Base-by-base conservation (phyloP, 2,113 vertebrate species). In the Melanerpes formicivorus region DNA sequence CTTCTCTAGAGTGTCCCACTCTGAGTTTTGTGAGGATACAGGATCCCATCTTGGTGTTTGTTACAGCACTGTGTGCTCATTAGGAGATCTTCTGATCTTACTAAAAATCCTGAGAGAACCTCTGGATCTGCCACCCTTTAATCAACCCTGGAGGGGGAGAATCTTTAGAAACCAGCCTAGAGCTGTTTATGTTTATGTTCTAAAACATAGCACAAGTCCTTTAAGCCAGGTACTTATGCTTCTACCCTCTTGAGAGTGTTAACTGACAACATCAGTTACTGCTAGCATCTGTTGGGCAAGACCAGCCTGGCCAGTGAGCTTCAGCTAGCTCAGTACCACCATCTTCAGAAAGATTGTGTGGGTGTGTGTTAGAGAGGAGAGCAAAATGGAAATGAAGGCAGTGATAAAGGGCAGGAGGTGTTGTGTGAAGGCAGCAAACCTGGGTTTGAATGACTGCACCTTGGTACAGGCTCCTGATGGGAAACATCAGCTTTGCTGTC, bases 81-180 rank as follows among this genome's bases (percentile, higher is more conserved):
- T 80, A 80, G 76, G 42, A 80, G 32, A 80, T 88, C 29, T 60
- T 79, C 93, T 95, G 52, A 67, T 95, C 64, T 46, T 55, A 32
- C 76, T 67, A 70, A 85, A 85, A 93, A 67, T 72, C 65, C 55
- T 4, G 55, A 80, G 42, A 66, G 34, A 8, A 3, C 29, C 14
- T 72, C 59, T 92, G 48, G 34, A 29, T 44, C 64, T 87, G n/a
- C 48, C 67, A 10, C 64, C 44, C 90, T 75, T 84, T 52, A 76
- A 54, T 84, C 58, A 44, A 26, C 25, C 29, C 40, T 60, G 56
- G n/a, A 90, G 6, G 19, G 37, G 44, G 71, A 85, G 72, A 92
- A 92, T 85, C 89, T 95, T 89, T 80, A 93, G 89, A 87, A 84
- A 94, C 84, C 40, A 85, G 32, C 42, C 56, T 71, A 29, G 71